Base-by-base conservation (phyloP, 2,888 invertebrate genomes). In the Dione vanillae region DNA sequence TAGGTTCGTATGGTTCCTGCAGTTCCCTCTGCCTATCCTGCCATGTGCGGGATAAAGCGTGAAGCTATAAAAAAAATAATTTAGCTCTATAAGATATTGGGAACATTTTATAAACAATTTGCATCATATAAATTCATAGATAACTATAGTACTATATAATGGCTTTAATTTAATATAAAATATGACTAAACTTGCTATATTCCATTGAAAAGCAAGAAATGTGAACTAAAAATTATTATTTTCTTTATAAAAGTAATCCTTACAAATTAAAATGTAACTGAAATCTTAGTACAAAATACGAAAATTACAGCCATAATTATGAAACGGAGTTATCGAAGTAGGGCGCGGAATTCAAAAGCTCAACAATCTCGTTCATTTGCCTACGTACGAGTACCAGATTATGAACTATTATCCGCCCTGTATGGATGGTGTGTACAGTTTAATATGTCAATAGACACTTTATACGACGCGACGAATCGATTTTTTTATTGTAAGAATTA, bases 291-390 rank as follows among this genome's bases (percentile, higher is more conserved):
- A 20, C 14, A 45, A 43, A 61, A 1, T n/a, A 61, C 10, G 27
- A n/a, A 27, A 43, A 27, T 20, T 20, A 45, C 11, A 45, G n/a
- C 11, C 37, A 56, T 61, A n/a, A 45, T 45, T 45, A 61, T 61
- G 27, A 35, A 27, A 45, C 27, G 43, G 45, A 45, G 43, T 45
- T 35, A 61, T 61, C 45, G 61, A 61, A 61, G 61, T 45, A 61
- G 61, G n/a, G 43, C 45, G 27, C 43, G 61, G 45, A 64, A 64
- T 49, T 49, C 64, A 49, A 64, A 61, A 64, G 49, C 64, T 64
- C 49, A 49, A 64, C 64, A 64, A 64, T 49, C 49, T 40, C 64
- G 37, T 51, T 64, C 37, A 40, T 64, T 49, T 64, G 49, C 40
- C 37, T 64, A 35, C 40, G 1, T 19, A 41, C n/a, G 11, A 14